Base-by-base conservation (phyloP, 1,140 invertebrate genomes). In the Scaptomyza graminum region DNA sequence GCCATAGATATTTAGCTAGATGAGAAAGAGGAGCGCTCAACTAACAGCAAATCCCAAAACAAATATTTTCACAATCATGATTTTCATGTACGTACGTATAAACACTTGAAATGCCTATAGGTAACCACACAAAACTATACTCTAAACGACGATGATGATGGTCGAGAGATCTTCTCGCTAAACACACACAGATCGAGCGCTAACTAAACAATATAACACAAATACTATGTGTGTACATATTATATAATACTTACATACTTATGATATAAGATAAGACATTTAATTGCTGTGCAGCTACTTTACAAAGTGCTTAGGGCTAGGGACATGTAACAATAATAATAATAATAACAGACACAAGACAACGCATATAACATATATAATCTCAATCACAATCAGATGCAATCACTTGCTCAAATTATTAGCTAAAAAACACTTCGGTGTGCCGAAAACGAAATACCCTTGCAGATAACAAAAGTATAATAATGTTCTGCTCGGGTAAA, bases 291-390 rank as follows among this genome's bases (percentile, higher is more conserved):
- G 55, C 41, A 41, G 31, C 65, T 68, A 68, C 65, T 61, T 49
- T 55, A 72, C 28, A 59, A 11, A 34, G 69, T 87, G 82, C 81
- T 85, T 85, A 85, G 51, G 18, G 43, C 47, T 87, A 85, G 46
- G n/a, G 41, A 85, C 76, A 60, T 73, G 44, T 46, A 49, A 84
- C 18, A 22, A 22, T 22, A 22, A 22, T 22, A 22, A 22, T 22
- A 22, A 22, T 22, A 22, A 22, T 22, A 22, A 22, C 63, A 63
- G 46, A 77, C 59, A 79, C 67, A 77, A 61, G 59, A 76, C 73
- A 72, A 31, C 28, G 6, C 7, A 31, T 31, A 43, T 39, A 65
- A 31, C 13, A 25, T 46, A 9, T 9, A 25, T 13, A 44, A 16
- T 47, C n/a, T 52, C 49, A 68, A 44, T 31, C 11, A 44, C 49